Conservation (phyloP, 1,140 invertebrate genomes). For the Bombus fervidus region DNA sequence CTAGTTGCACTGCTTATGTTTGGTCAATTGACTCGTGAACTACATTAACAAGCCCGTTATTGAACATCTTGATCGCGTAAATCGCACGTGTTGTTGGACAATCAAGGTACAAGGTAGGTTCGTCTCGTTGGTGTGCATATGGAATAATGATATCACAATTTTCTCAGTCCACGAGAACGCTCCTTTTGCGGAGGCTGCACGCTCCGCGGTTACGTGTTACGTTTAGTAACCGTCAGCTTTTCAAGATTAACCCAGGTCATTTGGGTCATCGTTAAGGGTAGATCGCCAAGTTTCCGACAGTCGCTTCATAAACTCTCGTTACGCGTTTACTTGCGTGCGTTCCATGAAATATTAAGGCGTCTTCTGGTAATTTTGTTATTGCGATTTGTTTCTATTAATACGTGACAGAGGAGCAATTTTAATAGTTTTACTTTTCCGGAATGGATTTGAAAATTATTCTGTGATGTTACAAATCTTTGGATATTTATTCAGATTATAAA, state of each 20-base stretch:
- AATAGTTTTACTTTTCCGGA: no score
- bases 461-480: no score
- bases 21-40: no score
- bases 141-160: slow-evolving; percentile 50
- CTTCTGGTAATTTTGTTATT: no score
- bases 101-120: slow-evolving; percentile 36
- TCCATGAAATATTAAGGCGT: background rate
- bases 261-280: slow-evolving; percentile 40
- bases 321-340: background rate
- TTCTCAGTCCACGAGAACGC: slow-evolving; percentile 8
- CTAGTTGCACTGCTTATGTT: no score
- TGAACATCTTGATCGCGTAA: slow-evolving; percentile 41
- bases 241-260: slow-evolving; percentile 29
- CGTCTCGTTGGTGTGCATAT: slow-evolving; percentile 9
- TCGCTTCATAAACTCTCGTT: slow-evolving; percentile 4
- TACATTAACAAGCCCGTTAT: slow-evolving; percentile 1
- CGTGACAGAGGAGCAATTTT: no score
- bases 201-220: slow-evolving; percentile 49
- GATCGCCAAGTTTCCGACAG: background rate
- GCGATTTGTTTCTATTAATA: no score
- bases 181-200: slow-evolving; percentile 25
- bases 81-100: slow-evolving; percentile 40
- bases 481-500: no score
- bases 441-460: no score
- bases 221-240: slow-evolving; percentile 41